Evolutionary conservation across 2,888 invertebrate genomes (phyloP), one percentile per base, ranked within the genome.

Genomic region (Cylindroiulus punctatus): DNA sequence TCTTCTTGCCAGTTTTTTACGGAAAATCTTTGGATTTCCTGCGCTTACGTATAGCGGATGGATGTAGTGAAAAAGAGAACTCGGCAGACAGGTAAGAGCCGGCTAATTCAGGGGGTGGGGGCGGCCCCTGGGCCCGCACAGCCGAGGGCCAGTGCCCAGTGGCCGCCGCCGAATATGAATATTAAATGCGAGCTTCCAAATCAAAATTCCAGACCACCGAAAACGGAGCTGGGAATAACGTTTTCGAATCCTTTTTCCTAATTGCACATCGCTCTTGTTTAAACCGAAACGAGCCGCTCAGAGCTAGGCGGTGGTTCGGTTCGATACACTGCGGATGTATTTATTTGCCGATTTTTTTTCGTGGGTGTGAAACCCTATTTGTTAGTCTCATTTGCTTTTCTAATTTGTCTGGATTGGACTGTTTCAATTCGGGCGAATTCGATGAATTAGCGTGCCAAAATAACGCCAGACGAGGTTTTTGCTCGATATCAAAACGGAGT

Each of bases 11-110:
- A 44, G 52, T 84, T 84, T 84, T 84, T 84, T 84, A 84, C 40
- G 47, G 44, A 40, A 84, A 84, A 84, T 44, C 44, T 42, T 84
- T 84, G 84, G 47, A 84, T 84, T 84, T 84, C 47, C 26, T 44
- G 84, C 42, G 44, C 30, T 42, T 40, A 86, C 81, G 12, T 36
- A 36, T 86, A 65, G 86, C 86, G 81, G 86, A 86, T 86, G 86
- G 86, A 86, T 86, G 86, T 86, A 40, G 86, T 86, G 86, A 86
- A 76, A 86, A 76, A 81, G 86, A 86, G 65, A 86, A 81, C 76
- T 86, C 86, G 81, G 40, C 52, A 76, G 81, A 86, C 86, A 86
- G 86, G 86, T 86, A 86, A 44, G 86, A n/a, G 81, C 12, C 22
- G 19, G 22, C 2, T 81, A 81, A n/a, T 82, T 82, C 8, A 26